phyloP scores from a whole-genome alignment of 2,113 vertebrate genomes.

The Oxygymnocypris stewartii region DNA sequence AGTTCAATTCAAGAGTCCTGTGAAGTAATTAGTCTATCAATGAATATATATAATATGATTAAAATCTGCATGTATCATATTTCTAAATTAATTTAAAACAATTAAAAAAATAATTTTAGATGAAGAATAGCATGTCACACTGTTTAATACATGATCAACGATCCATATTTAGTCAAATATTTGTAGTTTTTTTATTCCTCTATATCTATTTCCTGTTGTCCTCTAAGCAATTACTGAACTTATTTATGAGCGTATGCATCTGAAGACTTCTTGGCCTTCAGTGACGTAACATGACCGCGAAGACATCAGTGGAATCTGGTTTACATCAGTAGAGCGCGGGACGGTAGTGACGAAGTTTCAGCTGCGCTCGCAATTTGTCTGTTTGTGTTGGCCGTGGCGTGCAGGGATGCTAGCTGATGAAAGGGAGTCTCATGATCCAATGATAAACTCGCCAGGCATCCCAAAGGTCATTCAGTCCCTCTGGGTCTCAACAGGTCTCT shows the following conservation, averaged over 20 bases:
- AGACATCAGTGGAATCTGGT: constrained; percentile 25
- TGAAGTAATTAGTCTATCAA: not conserved
- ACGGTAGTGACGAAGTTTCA: not conserved
- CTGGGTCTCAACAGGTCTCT: not conserved
- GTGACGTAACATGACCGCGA: constrained; percentile 7
- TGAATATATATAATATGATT: not conserved
- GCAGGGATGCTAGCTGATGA: constrained; percentile 17
- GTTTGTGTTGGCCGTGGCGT: constrained; percentile 43
- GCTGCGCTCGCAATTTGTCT: constrained; percentile 12
- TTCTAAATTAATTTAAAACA: not conserved
- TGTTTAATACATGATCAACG: not conserved
- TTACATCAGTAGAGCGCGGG: constrained; percentile 10
- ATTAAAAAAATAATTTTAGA: too few species aligned
- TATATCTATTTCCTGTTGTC: constrained; percentile 12
- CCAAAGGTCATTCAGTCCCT: constrained; percentile 10
- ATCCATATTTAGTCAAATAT: not conserved
- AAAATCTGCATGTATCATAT: not conserved
- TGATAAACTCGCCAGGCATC: constrained; percentile 16
- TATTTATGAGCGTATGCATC: not conserved
- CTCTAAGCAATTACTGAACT: not conserved
- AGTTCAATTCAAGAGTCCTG: not conserved
- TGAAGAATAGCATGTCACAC: not conserved
- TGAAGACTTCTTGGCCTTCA: constrained; percentile 9
- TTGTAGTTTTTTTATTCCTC: not conserved
- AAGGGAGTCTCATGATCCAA: constrained; percentile 28